phyloP scores from a whole-genome alignment of 2,113 vertebrate species.

The Lutjanus erythropterus region DNA sequence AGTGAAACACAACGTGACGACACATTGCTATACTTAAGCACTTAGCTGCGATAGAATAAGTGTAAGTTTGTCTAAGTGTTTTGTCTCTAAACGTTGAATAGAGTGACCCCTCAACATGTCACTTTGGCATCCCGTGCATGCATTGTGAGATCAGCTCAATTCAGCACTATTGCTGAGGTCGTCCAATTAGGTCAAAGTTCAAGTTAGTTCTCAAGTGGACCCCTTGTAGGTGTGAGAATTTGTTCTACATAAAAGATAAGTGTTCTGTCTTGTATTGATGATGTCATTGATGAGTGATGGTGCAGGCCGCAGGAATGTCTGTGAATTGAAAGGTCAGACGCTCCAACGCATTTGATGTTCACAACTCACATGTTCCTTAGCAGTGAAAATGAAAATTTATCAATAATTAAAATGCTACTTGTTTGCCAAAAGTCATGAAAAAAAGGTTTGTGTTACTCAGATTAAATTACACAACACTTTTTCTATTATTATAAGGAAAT shows the following conservation, averaged over 20 bases:
- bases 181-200: slow-evolving; percentile 66
- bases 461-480: neutral
- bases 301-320: slow-evolving; percentile 49
- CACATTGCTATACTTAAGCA: neutral
- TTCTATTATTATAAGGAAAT: neutral
- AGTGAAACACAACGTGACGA: neutral
- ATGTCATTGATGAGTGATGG: slow-evolving; percentile 60
- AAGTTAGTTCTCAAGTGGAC: slow-evolving; percentile 66
- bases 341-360: neutral
- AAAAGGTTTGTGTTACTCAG: neutral
- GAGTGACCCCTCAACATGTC: slow-evolving; percentile 48
- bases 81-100: slow-evolving; percentile 25
- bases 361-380: neutral
- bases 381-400: neutral
- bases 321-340: slow-evolving; percentile 11
- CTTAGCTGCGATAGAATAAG: slow-evolving; percentile 10
- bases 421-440: neutral
- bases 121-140: slow-evolving; percentile 68
- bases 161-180: slow-evolving; percentile 48
- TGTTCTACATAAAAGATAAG: slow-evolving; percentile 35
- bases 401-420: neutral
- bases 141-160: slow-evolving; percentile 58
- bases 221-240: slow-evolving; percentile 62
- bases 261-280: slow-evolving; percentile 49
- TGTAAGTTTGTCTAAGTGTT: neutral